A percentile compares a stretch with the other conserved stretches of the same genome.
phyloP scores from a whole-genome alignment of 2,888 invertebrate species.

The Leptinotarsa juncta region DNA sequence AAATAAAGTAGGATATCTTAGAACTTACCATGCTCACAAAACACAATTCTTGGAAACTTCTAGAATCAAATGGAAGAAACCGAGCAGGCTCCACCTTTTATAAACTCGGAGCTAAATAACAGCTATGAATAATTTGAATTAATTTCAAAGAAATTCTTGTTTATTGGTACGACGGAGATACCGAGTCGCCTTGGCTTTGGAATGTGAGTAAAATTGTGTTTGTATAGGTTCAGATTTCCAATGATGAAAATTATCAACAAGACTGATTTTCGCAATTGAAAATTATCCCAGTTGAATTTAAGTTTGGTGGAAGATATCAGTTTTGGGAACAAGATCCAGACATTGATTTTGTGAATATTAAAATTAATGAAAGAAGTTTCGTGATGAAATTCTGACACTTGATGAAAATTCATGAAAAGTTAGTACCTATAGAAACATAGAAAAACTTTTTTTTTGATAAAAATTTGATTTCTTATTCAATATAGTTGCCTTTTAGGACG shows the following conservation, averaged over 20 bases:
- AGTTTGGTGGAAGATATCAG: not conserved
- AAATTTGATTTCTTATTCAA: no score
- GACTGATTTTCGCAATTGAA: not conserved
- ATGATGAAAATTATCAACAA: not conserved
- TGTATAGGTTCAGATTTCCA: conserved; percentile 31
- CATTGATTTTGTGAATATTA: no score
- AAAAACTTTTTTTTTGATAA: no score
- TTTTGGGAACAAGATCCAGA: no score
- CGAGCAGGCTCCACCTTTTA: conserved; percentile 27
- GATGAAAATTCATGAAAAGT: no score
- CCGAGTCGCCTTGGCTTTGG: conserved; percentile 29
- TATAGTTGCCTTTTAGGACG: no score
- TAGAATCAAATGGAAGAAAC: conserved; percentile 26
- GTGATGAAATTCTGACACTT: no score
- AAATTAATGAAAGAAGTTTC: no score
- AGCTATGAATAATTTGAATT: conserved; percentile 24
- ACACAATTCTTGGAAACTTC: conserved; percentile 28
- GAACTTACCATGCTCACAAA: conserved; percentile 34
- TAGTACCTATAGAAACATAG: no score
- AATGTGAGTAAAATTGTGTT: conserved; percentile 32
- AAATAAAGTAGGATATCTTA: not conserved
- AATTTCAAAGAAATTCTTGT: conserved; percentile 31
- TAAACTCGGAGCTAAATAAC: conserved; percentile 31
- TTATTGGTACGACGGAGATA: conserved; percentile 14
- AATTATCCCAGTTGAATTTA: no score